Evolutionary conservation across 2,113 vertebrate species (phyloP), one percentile per base, ranked within the genome.

Genomic region (Corapipo altera): DNA sequence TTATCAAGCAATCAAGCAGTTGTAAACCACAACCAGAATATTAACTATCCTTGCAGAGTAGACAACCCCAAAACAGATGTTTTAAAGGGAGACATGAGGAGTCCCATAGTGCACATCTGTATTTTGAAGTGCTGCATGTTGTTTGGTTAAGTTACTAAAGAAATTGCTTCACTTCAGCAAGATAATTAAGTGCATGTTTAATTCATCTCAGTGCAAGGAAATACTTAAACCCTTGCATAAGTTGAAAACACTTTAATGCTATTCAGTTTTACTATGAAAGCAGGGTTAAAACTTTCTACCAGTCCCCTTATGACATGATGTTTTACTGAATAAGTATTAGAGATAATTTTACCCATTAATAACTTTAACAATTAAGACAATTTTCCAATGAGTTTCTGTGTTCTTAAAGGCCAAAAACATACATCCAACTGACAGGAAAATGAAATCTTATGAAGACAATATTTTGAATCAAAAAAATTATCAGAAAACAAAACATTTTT

Each of bases 221-320:
- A 78, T 44, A 62, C 5, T 85, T 59, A 65, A 85, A 49, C 18
- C 11, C 30, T 28, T 52, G 21, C 8, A 8, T 37, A 79, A 49
- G 4, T 4, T 88, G 27, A 26, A 93, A 78, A 55, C 0, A 1
- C 8, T 61, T 71, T 30, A 88, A 39, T 0, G 0, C 2, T 46
- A 46, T 66, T 62, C n/a, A 72, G 15, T 4, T 83, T 58, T 70
- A 26, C 8, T 49, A 30, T 17, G 48, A 18, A 88, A 83, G 4
- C 8, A 57, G 8, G 5, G n/a, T 64, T 79, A 64, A 85, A 89
- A 61, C 12, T 46, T 75, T 46, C 33, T 11, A 39, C 12, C 19
- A 51, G 11, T 33, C 8, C 7, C 77, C 39, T 19, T 57, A 41
- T 44, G 23, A 78, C 22, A 28, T 8, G 8, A 22, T 27, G 8